Evolutionary conservation across 2,888 invertebrate genomes (phyloP).

Genomic region (Cantharis rustica): DNA sequence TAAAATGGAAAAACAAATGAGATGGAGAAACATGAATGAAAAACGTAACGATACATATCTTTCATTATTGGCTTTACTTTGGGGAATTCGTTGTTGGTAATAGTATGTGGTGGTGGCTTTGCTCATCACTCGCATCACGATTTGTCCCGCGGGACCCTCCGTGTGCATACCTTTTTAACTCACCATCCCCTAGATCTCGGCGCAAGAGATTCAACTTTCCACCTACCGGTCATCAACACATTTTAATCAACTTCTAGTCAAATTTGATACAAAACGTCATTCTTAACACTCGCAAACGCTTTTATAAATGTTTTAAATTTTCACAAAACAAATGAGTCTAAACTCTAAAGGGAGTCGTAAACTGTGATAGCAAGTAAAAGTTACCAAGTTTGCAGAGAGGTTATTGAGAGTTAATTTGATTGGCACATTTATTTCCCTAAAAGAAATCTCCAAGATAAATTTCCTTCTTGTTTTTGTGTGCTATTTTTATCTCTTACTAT

Average conservation of each 20-base stretch:
- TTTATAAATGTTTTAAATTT: constrained; percentile 37
- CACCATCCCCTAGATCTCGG: constrained; percentile 42
- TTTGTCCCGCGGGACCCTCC: constrained; percentile 46
- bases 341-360: constrained; percentile 41
- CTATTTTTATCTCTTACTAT: neutral
- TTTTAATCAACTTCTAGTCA: neutral
- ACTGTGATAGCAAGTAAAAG: constrained; percentile 37
- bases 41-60: constrained; percentile 24
- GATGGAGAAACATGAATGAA: constrained; percentile 15
- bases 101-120: constrained; percentile 45
- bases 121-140: constrained; percentile 51
- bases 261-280: neutral
- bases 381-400: constrained; percentile 38
- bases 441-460: constrained; percentile 29
- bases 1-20: constrained; percentile 22
- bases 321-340: constrained; percentile 40
- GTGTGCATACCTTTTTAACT: constrained; percentile 43
- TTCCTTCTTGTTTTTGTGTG: constrained; percentile 5
- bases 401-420: constrained; percentile 47
- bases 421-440: constrained; percentile 43
- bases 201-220: neutral
- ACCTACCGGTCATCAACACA: neutral
- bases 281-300: constrained; percentile 12
- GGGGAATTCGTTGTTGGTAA: constrained; percentile 35
- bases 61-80: constrained; percentile 31